Base-by-base conservation (phyloP, 1,140 invertebrate genomes). In the Panagrolaimus sp. region DNA sequence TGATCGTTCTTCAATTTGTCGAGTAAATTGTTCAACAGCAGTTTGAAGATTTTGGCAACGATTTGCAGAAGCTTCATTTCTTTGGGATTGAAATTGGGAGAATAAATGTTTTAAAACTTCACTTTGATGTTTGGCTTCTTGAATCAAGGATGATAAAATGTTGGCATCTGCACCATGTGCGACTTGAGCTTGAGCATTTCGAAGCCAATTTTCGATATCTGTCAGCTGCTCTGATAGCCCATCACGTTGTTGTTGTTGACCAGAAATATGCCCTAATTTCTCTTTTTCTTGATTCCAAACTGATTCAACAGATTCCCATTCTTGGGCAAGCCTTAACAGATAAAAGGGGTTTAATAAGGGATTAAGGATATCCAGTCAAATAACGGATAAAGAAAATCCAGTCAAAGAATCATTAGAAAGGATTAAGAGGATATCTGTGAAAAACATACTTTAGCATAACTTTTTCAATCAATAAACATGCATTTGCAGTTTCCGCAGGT, bases 311-410 rank as follows among this genome's bases (percentile, higher is more conserved):
- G 87, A 86, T 76, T 88, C 86, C 68, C 89, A 88, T 71, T 90
- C 89, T 15, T 90, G 82, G 64, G 87, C 87, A 77, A 89, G 87
- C 45, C 90, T 82, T n/a, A n/a, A n/a, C n/a, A n/a, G n/a, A n/a
- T n/a, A n/a, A n/a, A 65, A 65, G 73, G 45, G 8, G 67, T 3
- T 15, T 7, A 10, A 24, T n/a, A 72, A 64, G 12, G 1, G 32
- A 21, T 24, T 66, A 5, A 44, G 1, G 32, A 38, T 38, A 38
- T 38, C 32, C 17, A 21, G n/a, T n/a, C 21, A n/a, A 58, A 21
- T 26, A 0, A 63, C n/a, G n/a, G n/a, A n/a, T n/a, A n/a, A n/a
- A n/a, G n/a, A n/a, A n/a, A n/a, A n/a, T n/a, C n/a, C n/a, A n/a
- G n/a, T n/a, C n/a, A n/a, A n/a, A n/a, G n/a, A n/a, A n/a, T n/a